phyloP scores from a whole-genome alignment of 2,797 vertebrate genomes.

The Vultur gryphus region DNA sequence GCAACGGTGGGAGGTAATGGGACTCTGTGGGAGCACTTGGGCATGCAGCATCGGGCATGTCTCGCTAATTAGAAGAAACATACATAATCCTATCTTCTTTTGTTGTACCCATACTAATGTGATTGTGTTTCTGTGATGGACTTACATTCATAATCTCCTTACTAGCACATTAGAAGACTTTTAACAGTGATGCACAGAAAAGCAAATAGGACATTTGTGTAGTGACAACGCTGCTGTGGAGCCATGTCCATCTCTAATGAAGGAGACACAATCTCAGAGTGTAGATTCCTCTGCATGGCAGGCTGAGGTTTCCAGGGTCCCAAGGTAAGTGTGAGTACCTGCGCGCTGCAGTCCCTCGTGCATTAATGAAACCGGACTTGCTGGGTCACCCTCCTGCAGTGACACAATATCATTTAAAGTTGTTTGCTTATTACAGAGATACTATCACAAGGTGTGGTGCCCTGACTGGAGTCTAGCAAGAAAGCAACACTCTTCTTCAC shows the following conservation, averaged over 20 bases:
- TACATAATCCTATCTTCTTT: neutral
- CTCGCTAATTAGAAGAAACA: neutral
- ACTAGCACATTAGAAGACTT: neutral
- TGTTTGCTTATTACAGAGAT: constrained; percentile 38
- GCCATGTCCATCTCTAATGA: accelerated
- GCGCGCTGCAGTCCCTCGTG: neutral
- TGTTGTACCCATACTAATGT: neutral
- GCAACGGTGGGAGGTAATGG: accelerated
- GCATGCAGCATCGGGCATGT: accelerated
- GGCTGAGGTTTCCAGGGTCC: neutral
- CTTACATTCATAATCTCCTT: neutral
- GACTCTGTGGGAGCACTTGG: neutral
- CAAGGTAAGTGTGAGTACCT: neutral
- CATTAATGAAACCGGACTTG: neutral
- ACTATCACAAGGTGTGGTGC: constrained; percentile 28
- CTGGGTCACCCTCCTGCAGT: neutral
- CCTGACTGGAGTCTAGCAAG: neutral
- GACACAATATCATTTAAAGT: neutral
- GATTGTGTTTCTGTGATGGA: neutral
- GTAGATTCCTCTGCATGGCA: accelerated
- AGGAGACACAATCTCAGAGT: neutral
- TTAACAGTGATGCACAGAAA: neutral
- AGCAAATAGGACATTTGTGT: accelerated
- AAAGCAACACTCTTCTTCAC: constrained; percentile 27
- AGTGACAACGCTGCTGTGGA: neutral